Evolutionary conservation across 2,113 vertebrate species (phyloP).

Genomic region (Onychostruthus taczanowskii): DNA sequence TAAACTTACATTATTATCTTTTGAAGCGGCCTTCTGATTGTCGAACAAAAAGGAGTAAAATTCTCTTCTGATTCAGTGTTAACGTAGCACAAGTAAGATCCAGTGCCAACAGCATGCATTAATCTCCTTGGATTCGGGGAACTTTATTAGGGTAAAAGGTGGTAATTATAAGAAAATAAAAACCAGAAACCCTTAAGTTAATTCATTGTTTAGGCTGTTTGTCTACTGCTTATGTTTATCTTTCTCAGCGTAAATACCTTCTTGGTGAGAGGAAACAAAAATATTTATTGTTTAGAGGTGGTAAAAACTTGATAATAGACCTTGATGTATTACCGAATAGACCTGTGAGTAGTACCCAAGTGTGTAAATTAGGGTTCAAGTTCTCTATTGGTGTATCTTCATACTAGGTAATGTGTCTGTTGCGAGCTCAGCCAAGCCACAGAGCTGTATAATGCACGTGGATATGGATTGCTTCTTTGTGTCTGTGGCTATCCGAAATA

Average conservation of each 20-base stretch:
- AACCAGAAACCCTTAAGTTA: neutral
- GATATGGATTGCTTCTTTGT: conserved; percentile 99
- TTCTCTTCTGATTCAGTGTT: neutral
- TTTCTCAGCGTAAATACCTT: neutral
- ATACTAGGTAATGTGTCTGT: conserved; percentile 73
- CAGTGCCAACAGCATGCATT: neutral
- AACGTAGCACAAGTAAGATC: neutral
- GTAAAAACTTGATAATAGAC: neutral
- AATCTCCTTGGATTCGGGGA: neutral
- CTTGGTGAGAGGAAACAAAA: neutral
- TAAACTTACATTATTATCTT: neutral
- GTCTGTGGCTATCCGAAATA: conserved; percentile 92
- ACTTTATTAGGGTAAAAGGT: neutral
- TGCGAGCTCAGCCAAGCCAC: conserved; percentile 73
- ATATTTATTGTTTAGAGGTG: neutral
- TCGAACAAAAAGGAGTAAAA: neutral
- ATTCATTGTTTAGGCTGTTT: neutral
- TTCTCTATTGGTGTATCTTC: conserved; percentile 68
- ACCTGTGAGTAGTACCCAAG: neutral
- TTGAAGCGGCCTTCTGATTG: neutral
- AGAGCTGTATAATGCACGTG: conserved; percentile 93
- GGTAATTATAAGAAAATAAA: neutral
- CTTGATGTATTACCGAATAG: neutral
- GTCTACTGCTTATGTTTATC: neutral
- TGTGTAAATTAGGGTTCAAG: conserved; percentile 61